Conservation (phyloP, 2,888 invertebrate species). For the Operophtera brumata region DNA sequence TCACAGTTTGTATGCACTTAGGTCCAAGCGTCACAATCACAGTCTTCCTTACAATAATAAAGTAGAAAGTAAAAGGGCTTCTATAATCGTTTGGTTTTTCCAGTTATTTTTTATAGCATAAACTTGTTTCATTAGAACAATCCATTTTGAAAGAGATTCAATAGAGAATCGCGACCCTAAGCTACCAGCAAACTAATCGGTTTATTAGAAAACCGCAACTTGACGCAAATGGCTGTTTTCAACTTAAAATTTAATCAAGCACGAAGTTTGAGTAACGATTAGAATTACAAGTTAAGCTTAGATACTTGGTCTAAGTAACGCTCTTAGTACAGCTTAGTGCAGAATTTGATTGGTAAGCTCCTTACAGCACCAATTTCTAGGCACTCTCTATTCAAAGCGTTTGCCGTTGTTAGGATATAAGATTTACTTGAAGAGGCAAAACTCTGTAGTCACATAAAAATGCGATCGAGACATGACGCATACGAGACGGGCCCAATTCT, state of each 20-base stretch:
- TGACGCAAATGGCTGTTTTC: constrained; percentile 20
- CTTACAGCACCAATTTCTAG: constrained; percentile 52
- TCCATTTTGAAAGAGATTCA: too few relatives aligned
- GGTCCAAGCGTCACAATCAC: too few relatives aligned
- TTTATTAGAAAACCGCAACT: constrained; percentile 18
- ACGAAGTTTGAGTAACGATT: constrained; percentile 25
- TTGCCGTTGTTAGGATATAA: constrained; percentile 30
- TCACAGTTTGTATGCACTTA: too few relatives aligned
- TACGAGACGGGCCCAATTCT: too few relatives aligned
- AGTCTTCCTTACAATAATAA: too few relatives aligned
- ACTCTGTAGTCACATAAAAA: not conserved
- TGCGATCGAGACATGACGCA: not conserved
- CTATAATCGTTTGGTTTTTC: too few relatives aligned
- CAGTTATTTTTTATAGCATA: too few relatives aligned
- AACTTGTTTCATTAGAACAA: too few relatives aligned
- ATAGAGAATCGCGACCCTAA: too few relatives aligned
- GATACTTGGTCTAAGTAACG: constrained; percentile 30
- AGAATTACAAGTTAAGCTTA: constrained; percentile 25
- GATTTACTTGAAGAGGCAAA: constrained; percentile 27
- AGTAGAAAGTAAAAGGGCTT: too few relatives aligned
- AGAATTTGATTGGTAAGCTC: constrained; percentile 31
- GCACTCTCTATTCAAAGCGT: constrained; percentile 62
- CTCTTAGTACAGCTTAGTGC: constrained; percentile 34
- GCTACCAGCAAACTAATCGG: constrained; percentile 16
- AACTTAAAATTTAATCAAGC: constrained; percentile 23